Base-by-base conservation (phyloP, 2,797 vertebrate species). In the Schizothorax lantsangensis region DNA sequence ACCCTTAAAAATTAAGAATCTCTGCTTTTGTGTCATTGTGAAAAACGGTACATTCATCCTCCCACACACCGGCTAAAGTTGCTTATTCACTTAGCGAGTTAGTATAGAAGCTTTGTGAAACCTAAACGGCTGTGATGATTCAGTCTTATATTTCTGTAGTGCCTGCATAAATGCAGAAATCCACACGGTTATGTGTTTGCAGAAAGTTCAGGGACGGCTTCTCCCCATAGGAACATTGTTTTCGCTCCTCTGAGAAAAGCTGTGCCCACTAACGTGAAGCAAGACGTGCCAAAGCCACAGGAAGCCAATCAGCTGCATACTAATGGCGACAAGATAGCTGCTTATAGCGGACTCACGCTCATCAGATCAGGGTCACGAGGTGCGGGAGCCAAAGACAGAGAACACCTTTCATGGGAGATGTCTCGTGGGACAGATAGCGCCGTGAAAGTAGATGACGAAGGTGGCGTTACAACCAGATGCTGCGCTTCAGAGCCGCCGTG, bases 261-360 rank as follows among this genome's bases (percentile, higher is more conserved):
- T 52, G 5, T 79, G 83, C 86, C 81, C 79, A 87, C 79, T 82
- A 84, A 87, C 83, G 84, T 91, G 89, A 90, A 87, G 75, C 8
- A 23, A 8, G 78, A 91, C 26, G 72, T 69, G 38, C n/a, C 19
- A 86, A 86, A 89, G 86, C 91, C 12, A 79, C 89, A 68, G 90
- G 92, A 90, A 88, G 89, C 87, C 82, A 84, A 89, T 88, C 87
- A 91, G 91, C 89, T 80, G 84, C 89, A 83, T 81, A 62, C 75
- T 91, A 91, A 93, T 90, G 81, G 90, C 84, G 85, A 89, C 84
- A 89, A 91, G 79, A 83, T 79, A 81, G 77, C 86, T 81, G 74
- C 38, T 86, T 87, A 86, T 91, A 82, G 52, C 33, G n/a, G 21
- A 71, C 69, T 80, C 4, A 4, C 6, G 23, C 52, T 87, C 82